phyloP scores from a whole-genome alignment of 2,888 invertebrate genomes.

The Liodrosophila aerea region DNA sequence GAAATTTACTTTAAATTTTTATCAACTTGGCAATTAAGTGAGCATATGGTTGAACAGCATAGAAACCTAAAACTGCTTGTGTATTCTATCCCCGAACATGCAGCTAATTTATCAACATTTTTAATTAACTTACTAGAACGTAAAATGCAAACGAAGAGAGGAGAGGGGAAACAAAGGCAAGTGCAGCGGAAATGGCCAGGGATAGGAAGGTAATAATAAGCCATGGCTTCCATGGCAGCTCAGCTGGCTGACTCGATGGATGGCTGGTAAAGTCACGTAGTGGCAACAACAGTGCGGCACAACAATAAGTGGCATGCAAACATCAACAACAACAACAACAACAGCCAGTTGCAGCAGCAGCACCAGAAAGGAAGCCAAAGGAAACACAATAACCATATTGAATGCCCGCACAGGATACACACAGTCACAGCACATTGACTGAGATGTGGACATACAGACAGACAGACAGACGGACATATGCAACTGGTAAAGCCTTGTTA shows the following conservation, averaged over 20 bases:
- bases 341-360: conserved; percentile 16
- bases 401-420: conserved; percentile 41
- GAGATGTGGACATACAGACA: background rate
- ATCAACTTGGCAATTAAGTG: background rate
- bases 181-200: conserved; percentile 10
- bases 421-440: conserved; percentile 9
- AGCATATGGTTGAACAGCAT: background rate
- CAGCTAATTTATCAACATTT: conserved; percentile 39
- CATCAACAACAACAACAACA: conserved; percentile 22
- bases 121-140: conserved; percentile 48
- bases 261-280: conserved; percentile 52
- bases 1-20: background rate
- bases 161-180: conserved; percentile 6
- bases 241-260: conserved; percentile 7
- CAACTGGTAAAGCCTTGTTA: conserved; percentile 40
- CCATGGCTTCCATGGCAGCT: conserved; percentile 32
- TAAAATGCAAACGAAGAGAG: conserved; percentile 26
- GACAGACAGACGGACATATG: conserved; percentile 29
- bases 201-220: conserved; percentile 33
- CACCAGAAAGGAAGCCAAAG: conserved; percentile 28
- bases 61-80: background rate
- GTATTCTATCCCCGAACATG: conserved; percentile 3
- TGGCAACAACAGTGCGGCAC: conserved; percentile 33
- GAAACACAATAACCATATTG: conserved; percentile 49
- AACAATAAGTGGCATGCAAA: conserved; percentile 64